A percentile compares a stretch with the other conserved stretches of the same genome.
These are phyloP conservation scores for Chamaetylas fuelleborni DNA, from an alignment of 2,113 vertebrate genomes.

Conservation along the genomic window DNA sequence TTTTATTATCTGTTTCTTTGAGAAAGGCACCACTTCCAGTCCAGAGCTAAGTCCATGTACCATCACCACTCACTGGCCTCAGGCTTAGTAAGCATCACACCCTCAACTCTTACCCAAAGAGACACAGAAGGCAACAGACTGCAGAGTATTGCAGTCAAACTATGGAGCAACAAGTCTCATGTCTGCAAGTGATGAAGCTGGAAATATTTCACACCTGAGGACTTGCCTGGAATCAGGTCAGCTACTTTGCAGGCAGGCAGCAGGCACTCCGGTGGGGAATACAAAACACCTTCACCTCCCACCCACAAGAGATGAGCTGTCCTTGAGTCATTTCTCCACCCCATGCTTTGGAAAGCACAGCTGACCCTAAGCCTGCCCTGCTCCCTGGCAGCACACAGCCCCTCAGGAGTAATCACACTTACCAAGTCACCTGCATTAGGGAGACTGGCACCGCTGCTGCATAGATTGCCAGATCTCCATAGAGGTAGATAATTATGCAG, in stretches of 20 bases:
- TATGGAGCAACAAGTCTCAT: neutral
- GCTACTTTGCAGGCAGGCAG: neutral
- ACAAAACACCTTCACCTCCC: neutral
- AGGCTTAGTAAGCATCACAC: neutral
- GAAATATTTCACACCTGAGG: neutral
- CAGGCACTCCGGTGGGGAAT: neutral
- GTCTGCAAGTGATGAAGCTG: neutral
- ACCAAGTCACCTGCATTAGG: slow-evolving; percentile 97
- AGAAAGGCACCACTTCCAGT: neutral
- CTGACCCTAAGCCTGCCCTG: neutral
- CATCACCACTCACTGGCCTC: neutral
- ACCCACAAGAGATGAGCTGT: neutral
- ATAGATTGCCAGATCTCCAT: slow-evolving; percentile 97
- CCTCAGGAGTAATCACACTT: slow-evolving; percentile 57
- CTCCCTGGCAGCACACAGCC: neutral
- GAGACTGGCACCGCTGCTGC: slow-evolving; percentile 94
- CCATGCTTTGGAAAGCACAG: neutral
- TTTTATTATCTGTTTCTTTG: neutral
- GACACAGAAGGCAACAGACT: neutral
- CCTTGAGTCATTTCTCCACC: neutral
- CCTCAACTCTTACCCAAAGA: neutral
- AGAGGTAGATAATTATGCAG: slow-evolving; percentile 97
- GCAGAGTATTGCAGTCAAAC: neutral
- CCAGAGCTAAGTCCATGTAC: neutral
- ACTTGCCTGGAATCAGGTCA: neutral